Evolutionary conservation across 1,140 invertebrate species (phyloP), one percentile per base, ranked within the genome.

Genomic region (Meteorus sp.): DNA sequence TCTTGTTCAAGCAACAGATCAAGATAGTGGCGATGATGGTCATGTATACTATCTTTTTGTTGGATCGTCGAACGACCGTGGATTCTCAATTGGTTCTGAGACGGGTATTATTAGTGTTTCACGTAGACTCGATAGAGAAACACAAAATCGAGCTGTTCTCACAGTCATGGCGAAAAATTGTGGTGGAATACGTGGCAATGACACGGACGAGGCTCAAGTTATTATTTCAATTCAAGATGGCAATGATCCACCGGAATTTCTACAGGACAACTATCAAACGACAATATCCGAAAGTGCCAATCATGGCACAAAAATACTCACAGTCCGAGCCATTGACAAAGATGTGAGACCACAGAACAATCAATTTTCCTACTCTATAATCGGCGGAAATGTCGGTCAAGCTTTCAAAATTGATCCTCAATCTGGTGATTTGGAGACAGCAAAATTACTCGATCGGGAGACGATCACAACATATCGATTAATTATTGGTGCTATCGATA

Each of bases 101-200:
- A 92, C 89, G 0, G 95, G 95, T 1, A 83, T 90, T 1, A 91
- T 97, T 41, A 86, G 86, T 35, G 91, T 97, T 0, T 88, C 92
- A 0, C 80, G 91, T 33, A 85, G 87, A 61, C 79, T 97, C 43
- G 94, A 97, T 70, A 83, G 94, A 31, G 95, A 97, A 79, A 94
- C 92, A 0, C 93, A 95, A 74, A 94, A 91, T 71, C 82, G 92
- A 53, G 92, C 94, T 2, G 89, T 94, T 0, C 78, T 98, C 3
- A 95, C 92, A 0, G 93, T 97, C 0, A 85, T 98, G 82, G 95
- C 95, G 0, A 98, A 98, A 80, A 98, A 98, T 75, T 86, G 85
- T 39, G 95, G 95, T 6, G 91, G 93, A 22, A 95, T 97, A 59
- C 83, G 89, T 35, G 94, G 94, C 6, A 96, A 97, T 76, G 95